Evolutionary conservation across 1,140 invertebrate genomes (phyloP).

Genomic region (Atta cephalotes): DNA sequence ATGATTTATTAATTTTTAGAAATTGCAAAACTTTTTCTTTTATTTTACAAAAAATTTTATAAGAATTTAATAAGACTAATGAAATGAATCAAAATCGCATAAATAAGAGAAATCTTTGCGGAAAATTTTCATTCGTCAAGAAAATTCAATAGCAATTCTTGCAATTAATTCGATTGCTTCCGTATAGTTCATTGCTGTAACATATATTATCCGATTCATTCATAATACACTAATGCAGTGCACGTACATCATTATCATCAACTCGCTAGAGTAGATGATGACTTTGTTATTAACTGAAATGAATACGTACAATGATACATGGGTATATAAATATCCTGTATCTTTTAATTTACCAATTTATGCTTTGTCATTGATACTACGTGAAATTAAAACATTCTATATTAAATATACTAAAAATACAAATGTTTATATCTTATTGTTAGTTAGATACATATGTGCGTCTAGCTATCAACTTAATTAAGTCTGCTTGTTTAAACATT

Average conservation of each 20-base stretch:
- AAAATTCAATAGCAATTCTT: conserved; percentile 9
- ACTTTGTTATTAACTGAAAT: conserved; percentile 44
- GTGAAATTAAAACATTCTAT: background rate
- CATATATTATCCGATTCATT: conserved; percentile 36
- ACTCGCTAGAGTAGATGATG: conserved; percentile 28
- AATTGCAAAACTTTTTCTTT: background rate
- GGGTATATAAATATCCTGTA: background rate
- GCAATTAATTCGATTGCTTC: conserved; percentile 34
- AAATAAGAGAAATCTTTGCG: background rate
- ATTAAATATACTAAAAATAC: background rate
- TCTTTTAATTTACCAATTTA: conserved; percentile 8
- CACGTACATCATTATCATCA: conserved; percentile 32
- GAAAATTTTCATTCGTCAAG: background rate
- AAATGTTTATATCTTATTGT: no score
- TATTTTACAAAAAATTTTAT: background rate
- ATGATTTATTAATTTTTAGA: background rate
- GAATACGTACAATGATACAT: background rate
- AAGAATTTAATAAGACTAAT: background rate
- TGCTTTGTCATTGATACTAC: background rate
- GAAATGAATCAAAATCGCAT: background rate
- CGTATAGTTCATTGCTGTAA: conserved; percentile 48
- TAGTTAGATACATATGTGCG: background rate
- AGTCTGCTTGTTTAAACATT: background rate
- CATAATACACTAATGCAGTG: conserved; percentile 11
- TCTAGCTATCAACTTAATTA: conserved; percentile 13